Evolutionary conservation across 2,888 invertebrate genomes (phyloP).

Genomic region (Archips xylosteana): DNA sequence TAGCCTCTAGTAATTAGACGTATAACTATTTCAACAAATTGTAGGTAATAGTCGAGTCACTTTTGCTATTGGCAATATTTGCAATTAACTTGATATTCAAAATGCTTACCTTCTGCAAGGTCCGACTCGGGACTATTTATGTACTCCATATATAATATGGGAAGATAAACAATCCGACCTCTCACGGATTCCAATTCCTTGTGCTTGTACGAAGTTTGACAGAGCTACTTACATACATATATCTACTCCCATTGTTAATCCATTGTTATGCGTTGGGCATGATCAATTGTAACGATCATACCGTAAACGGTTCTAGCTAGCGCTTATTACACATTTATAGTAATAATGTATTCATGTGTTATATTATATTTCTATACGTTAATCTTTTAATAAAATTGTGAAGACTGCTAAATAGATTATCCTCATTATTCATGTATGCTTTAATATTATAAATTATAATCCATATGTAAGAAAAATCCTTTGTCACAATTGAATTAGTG

Average conservation of each 20-base stretch:
- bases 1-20: neutral
- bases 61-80: neutral
- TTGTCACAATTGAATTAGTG: too few species aligned
- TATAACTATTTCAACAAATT: neutral
- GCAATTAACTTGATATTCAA: neutral
- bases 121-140: conserved; percentile 5
- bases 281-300: conserved; percentile 15
- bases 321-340: neutral
- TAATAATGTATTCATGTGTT: neutral
- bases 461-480: too few species aligned
- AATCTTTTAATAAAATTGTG: neutral
- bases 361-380: neutral
- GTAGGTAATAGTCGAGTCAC: neutral
- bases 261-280: conserved; percentile 19
- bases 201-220: conserved; percentile 18
- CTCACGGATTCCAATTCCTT: conserved; percentile 11
- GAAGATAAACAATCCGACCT: conserved; percentile 15
- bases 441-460: neutral
- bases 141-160: neutral
- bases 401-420: neutral
- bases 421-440: neutral
- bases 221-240: conserved; percentile 9
- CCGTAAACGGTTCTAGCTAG: conserved; percentile 11
- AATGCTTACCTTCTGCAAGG: neutral
- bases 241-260: conserved; percentile 19